These are phyloP conservation scores for Podarcis muralis DNA, from an alignment of 2,113 vertebrate genomes.

Conservation along the genomic window DNA sequence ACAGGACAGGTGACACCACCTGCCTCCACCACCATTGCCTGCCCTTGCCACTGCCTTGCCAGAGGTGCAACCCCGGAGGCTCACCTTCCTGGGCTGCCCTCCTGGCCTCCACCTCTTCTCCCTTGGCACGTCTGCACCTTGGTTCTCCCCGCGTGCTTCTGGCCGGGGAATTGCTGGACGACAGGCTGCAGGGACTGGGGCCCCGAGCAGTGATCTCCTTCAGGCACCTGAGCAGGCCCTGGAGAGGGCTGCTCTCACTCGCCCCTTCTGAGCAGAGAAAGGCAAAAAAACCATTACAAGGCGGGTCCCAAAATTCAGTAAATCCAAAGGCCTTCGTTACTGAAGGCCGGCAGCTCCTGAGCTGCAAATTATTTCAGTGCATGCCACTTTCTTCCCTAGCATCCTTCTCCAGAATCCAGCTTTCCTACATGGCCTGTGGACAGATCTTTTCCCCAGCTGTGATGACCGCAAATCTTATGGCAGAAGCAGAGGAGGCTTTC, in stretches of 20 bases:
- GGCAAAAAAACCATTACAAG: too few relatives aligned
- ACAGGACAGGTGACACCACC: background rate
- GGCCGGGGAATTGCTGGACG: background rate
- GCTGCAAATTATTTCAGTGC: background rate
- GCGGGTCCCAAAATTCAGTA: too few relatives aligned
- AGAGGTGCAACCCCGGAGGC: background rate
- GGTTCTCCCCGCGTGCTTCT: constrained; percentile 39
- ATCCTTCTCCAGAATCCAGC: background rate
- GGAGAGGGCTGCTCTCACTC: constrained; percentile 47
- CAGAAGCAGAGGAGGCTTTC: too few relatives aligned
- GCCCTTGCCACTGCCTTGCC: too few relatives aligned
- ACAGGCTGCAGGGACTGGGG: constrained; percentile 10
- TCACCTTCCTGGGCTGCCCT: constrained; percentile 37
- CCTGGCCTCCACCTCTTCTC: background rate
- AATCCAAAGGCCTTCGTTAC: background rate
- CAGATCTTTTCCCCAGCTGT: too few relatives aligned
- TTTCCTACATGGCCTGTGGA: background rate
- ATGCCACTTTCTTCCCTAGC: background rate
- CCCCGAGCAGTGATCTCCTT: constrained; percentile 44
- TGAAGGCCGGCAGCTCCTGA: background rate
- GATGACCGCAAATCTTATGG: too few relatives aligned
- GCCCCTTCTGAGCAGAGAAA: constrained; percentile 7
- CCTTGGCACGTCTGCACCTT: background rate
- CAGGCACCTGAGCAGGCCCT: constrained; percentile 61
- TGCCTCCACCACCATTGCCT: too few relatives aligned